phyloP scores from a whole-genome alignment of 2,888 invertebrate genomes.

The Nowickia ferox region DNA sequence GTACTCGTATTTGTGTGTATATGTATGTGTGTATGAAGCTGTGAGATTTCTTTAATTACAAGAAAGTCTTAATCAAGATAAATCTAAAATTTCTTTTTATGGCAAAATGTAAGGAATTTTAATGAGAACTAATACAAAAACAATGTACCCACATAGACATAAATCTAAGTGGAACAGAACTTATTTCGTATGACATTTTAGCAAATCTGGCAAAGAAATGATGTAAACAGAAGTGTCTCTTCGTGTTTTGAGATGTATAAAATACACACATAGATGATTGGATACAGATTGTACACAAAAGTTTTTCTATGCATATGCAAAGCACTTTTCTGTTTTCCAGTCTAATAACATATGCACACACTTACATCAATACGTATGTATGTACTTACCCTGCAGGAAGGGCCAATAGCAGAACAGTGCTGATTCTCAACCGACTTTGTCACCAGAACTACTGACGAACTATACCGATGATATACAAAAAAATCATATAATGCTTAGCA shows the following conservation, averaged over 20 bases:
- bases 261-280: not conserved
- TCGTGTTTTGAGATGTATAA: not conserved
- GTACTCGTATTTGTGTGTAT: not conserved
- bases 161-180: constrained; percentile 15
- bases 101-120: constrained; percentile 28
- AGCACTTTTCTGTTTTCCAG: too few species aligned
- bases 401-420: too few species aligned
- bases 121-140: constrained; percentile 30
- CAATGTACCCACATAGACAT: not conserved
- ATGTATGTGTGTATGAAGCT: not conserved
- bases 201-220: constrained; percentile 1
- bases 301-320: too few species aligned
- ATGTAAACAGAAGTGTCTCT: not conserved
- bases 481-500: too few species aligned
- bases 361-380: too few species aligned
- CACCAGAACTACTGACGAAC: too few species aligned
- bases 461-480: too few species aligned
- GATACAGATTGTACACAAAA: too few species aligned
- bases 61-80: constrained; percentile 38
- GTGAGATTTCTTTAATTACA: not conserved
- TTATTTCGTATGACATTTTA: constrained; percentile 27
- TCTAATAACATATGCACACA: too few species aligned
- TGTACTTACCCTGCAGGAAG: too few species aligned
- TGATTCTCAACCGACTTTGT: too few species aligned
- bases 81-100: constrained; percentile 16